These are phyloP conservation scores for Scaptomyza flava DNA, from an alignment of 2,888 invertebrate genomes.

Conservation along the genomic window DNA sequence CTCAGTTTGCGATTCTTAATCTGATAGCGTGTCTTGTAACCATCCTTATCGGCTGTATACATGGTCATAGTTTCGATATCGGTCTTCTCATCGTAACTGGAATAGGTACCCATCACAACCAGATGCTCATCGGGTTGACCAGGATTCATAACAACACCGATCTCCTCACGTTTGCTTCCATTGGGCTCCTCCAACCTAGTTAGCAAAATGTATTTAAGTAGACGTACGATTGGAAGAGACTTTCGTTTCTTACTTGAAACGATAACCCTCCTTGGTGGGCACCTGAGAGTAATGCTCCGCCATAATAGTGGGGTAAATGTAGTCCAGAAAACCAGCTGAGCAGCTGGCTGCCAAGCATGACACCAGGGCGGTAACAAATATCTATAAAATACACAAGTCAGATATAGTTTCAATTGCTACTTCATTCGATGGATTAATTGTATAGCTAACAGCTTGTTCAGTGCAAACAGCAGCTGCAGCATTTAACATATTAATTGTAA, in stretches of 20 bases:
- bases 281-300: conserved; percentile 72
- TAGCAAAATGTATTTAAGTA: background rate
- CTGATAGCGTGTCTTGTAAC: conserved; percentile 81
- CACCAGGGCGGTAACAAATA: conserved; percentile 68
- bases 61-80: conserved; percentile 81
- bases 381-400: conserved; percentile 41
- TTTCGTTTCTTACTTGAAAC: conserved; percentile 74
- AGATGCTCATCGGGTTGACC: conserved; percentile 81
- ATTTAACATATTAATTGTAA: conserved; percentile 27
- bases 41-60: conserved; percentile 84
- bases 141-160: conserved; percentile 82
- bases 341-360: conserved; percentile 64
- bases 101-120: conserved; percentile 82
- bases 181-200: conserved; percentile 80
- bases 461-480: conserved; percentile 33
- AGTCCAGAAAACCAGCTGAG: conserved; percentile 75
- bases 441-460: conserved; percentile 9
- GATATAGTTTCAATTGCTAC: conserved; percentile 11
- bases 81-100: conserved; percentile 79
- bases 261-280: conserved; percentile 82
- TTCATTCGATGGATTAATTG: conserved; percentile 22
- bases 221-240: background rate
- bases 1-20: conserved; percentile 81
- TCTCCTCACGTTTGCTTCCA: conserved; percentile 83
- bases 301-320: conserved; percentile 72